A percentile compares a stretch with the other conserved stretches of the same genome.
Conservation (phyloP, 2,888 invertebrate species). For the Ramazzottius varieornatus region DNA sequence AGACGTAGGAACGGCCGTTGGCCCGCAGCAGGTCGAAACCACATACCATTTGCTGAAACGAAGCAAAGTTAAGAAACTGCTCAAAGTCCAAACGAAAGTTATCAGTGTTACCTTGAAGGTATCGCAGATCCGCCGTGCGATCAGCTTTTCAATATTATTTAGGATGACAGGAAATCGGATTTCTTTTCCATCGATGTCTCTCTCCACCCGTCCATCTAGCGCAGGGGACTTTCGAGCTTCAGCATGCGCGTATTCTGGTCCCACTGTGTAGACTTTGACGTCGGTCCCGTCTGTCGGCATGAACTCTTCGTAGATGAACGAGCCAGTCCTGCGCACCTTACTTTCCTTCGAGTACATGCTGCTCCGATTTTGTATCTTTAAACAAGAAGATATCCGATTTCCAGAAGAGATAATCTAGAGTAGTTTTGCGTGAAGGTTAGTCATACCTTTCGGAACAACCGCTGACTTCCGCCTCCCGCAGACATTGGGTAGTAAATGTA, state of each 20-base stretch:
- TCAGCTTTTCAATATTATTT: slow-evolving; percentile 83
- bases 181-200: slow-evolving; percentile 85
- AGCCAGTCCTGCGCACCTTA: slow-evolving; percentile 78
- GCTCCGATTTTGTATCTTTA: slow-evolving; percentile 80
- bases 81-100: background rate
- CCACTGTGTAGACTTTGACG: slow-evolving; percentile 82
- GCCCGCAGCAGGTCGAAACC: slow-evolving; percentile 90
- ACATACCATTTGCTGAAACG: slow-evolving; percentile 72
- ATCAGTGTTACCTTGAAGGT: slow-evolving; percentile 24
- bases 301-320: slow-evolving; percentile 98
- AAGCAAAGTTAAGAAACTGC: slow-evolving; percentile 6
- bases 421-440: no score
- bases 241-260: slow-evolving; percentile 96
- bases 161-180: slow-evolving; percentile 93
- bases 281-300: slow-evolving; percentile 94
- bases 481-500: slow-evolving; percentile 97
- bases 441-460: slow-evolving; percentile 75
- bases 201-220: slow-evolving; percentile 85
- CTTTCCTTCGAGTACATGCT: slow-evolving; percentile 95
- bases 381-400: slow-evolving; percentile 10
- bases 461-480: slow-evolving; percentile 83
- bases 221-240: slow-evolving; percentile 97
- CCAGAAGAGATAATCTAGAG: no score
- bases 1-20: slow-evolving; percentile 92
- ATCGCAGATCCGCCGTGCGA: slow-evolving; percentile 77